A percentile compares a stretch with the other conserved stretches of the same genome.
Conservation (phyloP, 1,140 invertebrate genomes). For the Goniozus legneri region DNA sequence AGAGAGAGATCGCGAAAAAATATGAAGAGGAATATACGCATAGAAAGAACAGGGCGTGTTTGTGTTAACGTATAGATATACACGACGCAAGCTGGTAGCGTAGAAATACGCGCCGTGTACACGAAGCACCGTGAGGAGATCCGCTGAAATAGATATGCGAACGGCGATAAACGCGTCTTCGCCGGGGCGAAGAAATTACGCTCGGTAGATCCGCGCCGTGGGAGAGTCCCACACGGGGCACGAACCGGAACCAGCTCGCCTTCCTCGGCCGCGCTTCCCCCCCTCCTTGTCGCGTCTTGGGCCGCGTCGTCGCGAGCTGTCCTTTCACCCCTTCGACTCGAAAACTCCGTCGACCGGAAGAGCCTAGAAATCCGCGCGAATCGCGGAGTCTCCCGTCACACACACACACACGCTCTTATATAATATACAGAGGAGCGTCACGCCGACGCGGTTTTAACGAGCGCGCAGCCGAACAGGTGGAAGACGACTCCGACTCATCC, state of each 20-base stretch:
- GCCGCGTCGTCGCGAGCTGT: constrained; percentile 7
- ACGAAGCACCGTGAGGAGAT: constrained; percentile 5
- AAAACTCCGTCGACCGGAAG: constrained; percentile 15
- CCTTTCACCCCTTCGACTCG: constrained; percentile 30
- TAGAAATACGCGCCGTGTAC: too few species aligned
- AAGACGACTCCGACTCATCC: too few species aligned
- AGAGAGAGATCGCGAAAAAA: too few species aligned
- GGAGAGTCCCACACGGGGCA: constrained; percentile 52
- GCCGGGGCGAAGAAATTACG: constrained; percentile 11
- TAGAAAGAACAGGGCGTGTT: too few species aligned
- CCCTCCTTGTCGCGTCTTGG: background rate
- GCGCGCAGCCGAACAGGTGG: too few species aligned
- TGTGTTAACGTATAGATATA: background rate
- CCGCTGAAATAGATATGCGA: constrained; percentile 19
- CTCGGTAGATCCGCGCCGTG: constrained; percentile 34
- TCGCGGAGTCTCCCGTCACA: too few species aligned
- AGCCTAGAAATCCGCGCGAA: background rate
- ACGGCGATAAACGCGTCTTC: constrained; percentile 17
- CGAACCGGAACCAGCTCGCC: constrained; percentile 44
- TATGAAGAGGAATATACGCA: too few species aligned
- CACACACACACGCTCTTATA: too few species aligned
- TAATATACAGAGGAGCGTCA: too few species aligned
- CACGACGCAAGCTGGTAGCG: too few species aligned
- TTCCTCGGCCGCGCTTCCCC: constrained; percentile 17
- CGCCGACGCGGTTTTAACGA: too few species aligned